phyloP scores from a whole-genome alignment of 2,888 invertebrate genomes.

The Calephelis perditalis region DNA sequence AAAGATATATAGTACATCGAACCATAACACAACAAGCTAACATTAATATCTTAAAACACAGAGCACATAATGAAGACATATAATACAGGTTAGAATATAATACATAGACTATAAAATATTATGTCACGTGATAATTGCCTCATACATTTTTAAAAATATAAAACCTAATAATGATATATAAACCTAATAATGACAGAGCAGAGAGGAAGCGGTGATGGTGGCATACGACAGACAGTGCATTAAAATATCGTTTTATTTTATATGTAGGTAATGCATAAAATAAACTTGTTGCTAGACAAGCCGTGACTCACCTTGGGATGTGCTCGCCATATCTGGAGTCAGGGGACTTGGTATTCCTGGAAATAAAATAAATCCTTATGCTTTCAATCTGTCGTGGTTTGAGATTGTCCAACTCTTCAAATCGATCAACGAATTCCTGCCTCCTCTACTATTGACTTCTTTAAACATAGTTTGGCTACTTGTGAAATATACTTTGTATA shows the following conservation, averaged over 20 bases:
- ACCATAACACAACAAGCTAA: slow-evolving; percentile 76
- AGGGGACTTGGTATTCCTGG: slow-evolving; percentile 80
- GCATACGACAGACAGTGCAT: slow-evolving; percentile 79
- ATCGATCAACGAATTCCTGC: too few relatives aligned
- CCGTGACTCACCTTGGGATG: slow-evolving; percentile 89
- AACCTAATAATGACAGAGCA: slow-evolving; percentile 79
- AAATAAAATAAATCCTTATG: slow-evolving; percentile 49
- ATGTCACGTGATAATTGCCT: slow-evolving; percentile 76
- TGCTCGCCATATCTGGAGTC: slow-evolving; percentile 85
- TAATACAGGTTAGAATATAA: slow-evolving; percentile 63
- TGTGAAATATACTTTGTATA: too few relatives aligned
- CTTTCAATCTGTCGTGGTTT: slow-evolving; percentile 23
- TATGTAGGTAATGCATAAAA: slow-evolving; percentile 75
- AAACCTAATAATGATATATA: slow-evolving; percentile 72
- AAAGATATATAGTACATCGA: slow-evolving; percentile 52
- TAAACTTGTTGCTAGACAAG: slow-evolving; percentile 73
- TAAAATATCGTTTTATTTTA: slow-evolving; percentile 77
- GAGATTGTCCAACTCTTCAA: too few relatives aligned
- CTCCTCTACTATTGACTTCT: too few relatives aligned
- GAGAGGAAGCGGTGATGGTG: slow-evolving; percentile 79
- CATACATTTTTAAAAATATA: slow-evolving; percentile 69
- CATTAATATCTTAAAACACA: slow-evolving; percentile 74
- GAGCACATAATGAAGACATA: slow-evolving; percentile 74
- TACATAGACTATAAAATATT: slow-evolving; percentile 54
- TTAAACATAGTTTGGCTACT: too few relatives aligned